A percentile compares a stretch with the other conserved stretches of the same genome.
Evolutionary conservation across 2,888 invertebrate genomes (phyloP).

Genomic region (Physocephala rufipes): DNA sequence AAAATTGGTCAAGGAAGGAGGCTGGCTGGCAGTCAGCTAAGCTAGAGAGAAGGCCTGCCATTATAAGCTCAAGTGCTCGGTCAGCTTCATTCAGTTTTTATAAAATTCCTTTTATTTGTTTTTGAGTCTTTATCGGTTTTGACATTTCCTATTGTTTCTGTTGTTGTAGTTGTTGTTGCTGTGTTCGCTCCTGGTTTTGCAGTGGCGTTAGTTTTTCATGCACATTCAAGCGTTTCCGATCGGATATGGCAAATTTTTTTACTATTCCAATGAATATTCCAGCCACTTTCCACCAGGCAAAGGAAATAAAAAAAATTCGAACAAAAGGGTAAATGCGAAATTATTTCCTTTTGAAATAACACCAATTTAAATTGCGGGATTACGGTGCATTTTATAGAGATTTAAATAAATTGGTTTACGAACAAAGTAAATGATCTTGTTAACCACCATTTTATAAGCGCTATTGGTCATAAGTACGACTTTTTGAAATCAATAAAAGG

Average conservation of each 20-base stretch:
- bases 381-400: neutral
- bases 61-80: slow-evolving; percentile 18
- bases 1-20: neutral
- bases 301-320: neutral
- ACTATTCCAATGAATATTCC: neutral
- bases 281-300: neutral
- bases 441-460: too few relatives aligned
- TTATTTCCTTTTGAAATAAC: slow-evolving; percentile 1
- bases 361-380: neutral
- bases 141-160: slow-evolving; percentile 7
- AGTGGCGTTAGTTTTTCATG: slow-evolving; percentile 15
- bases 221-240: slow-evolving; percentile 23
- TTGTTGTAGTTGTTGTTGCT: neutral
- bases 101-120: neutral
- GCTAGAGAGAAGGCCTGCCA: neutral
- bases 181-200: neutral
- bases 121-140: too few relatives aligned
- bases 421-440: too few relatives aligned
- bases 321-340: neutral
- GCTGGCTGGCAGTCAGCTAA: neutral
- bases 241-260: slow-evolving; percentile 14
- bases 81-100: slow-evolving; percentile 7
- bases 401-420: neutral
- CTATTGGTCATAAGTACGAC: too few relatives aligned
- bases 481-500: too few relatives aligned